Evolutionary conservation across 2,797 vertebrate species (phyloP).

Genomic region (Hirundo rustica): DNA sequence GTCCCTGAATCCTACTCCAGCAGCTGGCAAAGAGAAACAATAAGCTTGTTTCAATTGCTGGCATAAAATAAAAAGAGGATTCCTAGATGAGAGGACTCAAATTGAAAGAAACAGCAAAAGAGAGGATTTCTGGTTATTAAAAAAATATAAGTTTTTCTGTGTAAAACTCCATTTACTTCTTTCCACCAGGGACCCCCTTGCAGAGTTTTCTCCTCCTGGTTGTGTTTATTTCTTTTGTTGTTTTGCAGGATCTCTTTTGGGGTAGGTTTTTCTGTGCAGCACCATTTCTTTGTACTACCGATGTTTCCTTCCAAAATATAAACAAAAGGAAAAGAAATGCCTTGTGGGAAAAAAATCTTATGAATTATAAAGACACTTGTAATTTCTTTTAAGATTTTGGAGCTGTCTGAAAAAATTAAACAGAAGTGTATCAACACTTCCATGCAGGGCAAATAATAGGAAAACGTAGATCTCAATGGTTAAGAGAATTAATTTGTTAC

Average conservation of each 20-base stretch:
- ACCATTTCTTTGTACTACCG: neutral
- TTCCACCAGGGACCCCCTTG: neutral
- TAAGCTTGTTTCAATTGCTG: neutral
- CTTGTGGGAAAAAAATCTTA: neutral
- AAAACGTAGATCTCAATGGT: neutral
- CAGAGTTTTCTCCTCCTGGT: neutral
- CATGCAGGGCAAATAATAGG: neutral
- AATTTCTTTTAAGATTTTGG: neutral
- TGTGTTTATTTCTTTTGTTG: slow-evolving; percentile 28
- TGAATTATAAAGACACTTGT: neutral
- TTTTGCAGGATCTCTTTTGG: neutral
- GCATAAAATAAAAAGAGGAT: neutral
- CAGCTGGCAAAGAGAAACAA: neutral
- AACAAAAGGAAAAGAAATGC: neutral
- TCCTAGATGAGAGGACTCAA: neutral
- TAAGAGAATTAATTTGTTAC: neutral
- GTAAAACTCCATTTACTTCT: neutral
- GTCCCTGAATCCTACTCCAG: neutral
- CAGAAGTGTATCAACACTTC: neutral
- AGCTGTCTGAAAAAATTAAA: neutral
- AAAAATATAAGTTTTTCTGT: neutral
- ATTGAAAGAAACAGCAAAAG: neutral
- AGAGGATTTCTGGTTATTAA: neutral
- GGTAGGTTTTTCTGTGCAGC: neutral
- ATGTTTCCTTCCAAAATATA: neutral